Base-by-base conservation (phyloP, 2,888 invertebrate genomes). In the Desoria tigrina region DNA sequence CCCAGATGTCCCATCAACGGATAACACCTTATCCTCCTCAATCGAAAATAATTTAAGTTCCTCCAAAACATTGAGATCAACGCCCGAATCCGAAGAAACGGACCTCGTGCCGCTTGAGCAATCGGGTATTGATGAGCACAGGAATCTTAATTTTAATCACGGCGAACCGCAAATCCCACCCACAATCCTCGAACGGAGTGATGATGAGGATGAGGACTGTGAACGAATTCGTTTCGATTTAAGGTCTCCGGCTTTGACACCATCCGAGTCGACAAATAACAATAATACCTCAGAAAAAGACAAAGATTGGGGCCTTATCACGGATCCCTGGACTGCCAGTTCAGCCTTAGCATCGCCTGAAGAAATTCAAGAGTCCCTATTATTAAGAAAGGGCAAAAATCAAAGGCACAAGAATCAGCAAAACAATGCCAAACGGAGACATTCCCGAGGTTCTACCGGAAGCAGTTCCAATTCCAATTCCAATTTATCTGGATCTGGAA, bases 281-380 rank as follows among this genome's bases (percentile, higher is more conserved):
- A 4, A 9, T 4, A 55, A n/a, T n/a, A n/a, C n/a, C n/a, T n/a
- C n/a, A n/a, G n/a, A n/a, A n/a, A n/a, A n/a, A n/a, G n/a, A n/a
- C n/a, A 45, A 45, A 45, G 55, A 55, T 28, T 32, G 37, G 18
- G 55, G 55, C 23, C n/a, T 55, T n/a, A 32, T 55, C 11, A 18
- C 55, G 3, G 37, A 55, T 21, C 55, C 55, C 7, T 55, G 55
- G 55, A 21, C 16, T 6, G 45, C 45, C 45, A 18, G 45, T n/a
- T 45, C 45, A 11, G 21, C 45, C 4, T 21, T 45, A 21, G 16
- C 45, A 4, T 18, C n/a, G n/a, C 21, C 45, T 45, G n/a, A 18
- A 9, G 45, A 45, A 4, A 45, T 45, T 18, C 16, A 16, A 18
- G 21, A 16, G 6, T 16, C 21, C n/a, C 6, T 16, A 11, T 9